Evolutionary conservation across 2,113 vertebrate species (phyloP), one percentile per base, ranked within the genome.

Genomic region (Conger conger): DNA sequence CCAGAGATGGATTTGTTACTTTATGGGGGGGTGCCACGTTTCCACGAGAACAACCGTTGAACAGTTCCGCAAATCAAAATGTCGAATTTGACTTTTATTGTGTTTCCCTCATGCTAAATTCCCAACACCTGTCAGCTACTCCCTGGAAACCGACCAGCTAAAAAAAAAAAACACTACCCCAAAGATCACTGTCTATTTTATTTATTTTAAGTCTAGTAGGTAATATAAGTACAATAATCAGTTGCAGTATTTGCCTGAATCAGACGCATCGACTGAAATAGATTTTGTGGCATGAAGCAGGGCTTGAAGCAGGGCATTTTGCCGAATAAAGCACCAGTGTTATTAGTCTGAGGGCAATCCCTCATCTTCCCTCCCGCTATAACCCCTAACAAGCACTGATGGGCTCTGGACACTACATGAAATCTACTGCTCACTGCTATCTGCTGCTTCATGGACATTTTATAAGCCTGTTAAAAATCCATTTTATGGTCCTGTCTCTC

Each of bases 381-480:
- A n/a, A 73, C 68, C 68, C n/a, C 27, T 11, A 20, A 8, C 68
- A 73, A 73, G 68, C 68, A 0, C 1, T 33, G 27, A 33, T 73
- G 68, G 68, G 68, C 20, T 38, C 9, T 53, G 38, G 68, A 54
- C 63, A 57, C 2, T 68, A 17, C 23, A 77, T 33, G 42, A 85
- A 79, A 76, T 13, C 36, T 16, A 9, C 54, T 81, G 81, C 78
- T 83, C 37, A 82, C 78, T 83, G 36, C 40, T 16, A 63, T 82
- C 36, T 20, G 0, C 79, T 53, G 36, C 36, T 82, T 83, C 77
- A 37, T 78, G 86, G 27, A 83, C 79, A 85, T 53, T 60, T 91
- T 93, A 92, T 92, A 92, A 90, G 90, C 84, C 89, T 91, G 94
- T 93, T 93, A 91, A 93, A 93, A 94, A 93, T 92, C 89, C 53